These are phyloP conservation scores for Microctenopoma steveboyesi DNA, from an alignment of 2,797 vertebrate species.

Conservation along the genomic window DNA sequence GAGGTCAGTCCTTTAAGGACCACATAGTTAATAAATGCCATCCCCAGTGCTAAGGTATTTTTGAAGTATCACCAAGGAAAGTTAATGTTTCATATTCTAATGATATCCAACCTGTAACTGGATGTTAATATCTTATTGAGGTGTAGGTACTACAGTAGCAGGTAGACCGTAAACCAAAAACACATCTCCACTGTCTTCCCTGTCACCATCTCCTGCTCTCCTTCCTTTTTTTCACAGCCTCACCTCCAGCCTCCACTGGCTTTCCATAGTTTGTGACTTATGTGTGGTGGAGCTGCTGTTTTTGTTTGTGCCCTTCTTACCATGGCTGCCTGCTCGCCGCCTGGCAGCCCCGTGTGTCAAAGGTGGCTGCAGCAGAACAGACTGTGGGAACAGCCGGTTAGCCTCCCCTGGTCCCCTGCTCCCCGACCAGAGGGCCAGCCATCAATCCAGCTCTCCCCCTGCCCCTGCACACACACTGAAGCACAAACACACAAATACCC, in stretches of 20 bases:
- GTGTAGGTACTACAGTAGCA: conserved; percentile 13
- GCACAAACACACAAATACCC: conserved; percentile 74
- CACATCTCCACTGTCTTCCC: conserved; percentile 13
- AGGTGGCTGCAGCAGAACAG: conserved; percentile 86
- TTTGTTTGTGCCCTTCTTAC: conserved; percentile 79
- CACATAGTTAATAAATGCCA: conserved; percentile 14
- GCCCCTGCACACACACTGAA: conserved; percentile 52
- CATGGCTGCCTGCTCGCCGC: conserved; percentile 83
- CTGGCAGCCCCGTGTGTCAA: conserved; percentile 88
- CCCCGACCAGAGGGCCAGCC: conserved; percentile 86
- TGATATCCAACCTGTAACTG: conserved; percentile 3
- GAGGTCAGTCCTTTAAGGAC: conserved; percentile 39
- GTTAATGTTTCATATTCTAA: not conserved
- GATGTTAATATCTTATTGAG: conserved; percentile 9
- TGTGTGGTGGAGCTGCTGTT: conserved; percentile 72
- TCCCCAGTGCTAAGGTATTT: conserved; percentile 5
- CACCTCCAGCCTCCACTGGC: conserved; percentile 49
- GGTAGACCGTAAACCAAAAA: conserved; percentile 23
- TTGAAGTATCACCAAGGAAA: conserved; percentile 25
- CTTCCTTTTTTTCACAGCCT: conserved; percentile 21
- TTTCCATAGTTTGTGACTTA: conserved; percentile 70
- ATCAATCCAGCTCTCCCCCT: conserved; percentile 85
- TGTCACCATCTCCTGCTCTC: conserved; percentile 32
- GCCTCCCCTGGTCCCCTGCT: conserved; percentile 84
- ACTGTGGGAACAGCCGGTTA: conserved; percentile 91